Conservation (phyloP, 37 sponge, comb jelly and placozoan genomes). For the Corticium candelabrum region DNA sequence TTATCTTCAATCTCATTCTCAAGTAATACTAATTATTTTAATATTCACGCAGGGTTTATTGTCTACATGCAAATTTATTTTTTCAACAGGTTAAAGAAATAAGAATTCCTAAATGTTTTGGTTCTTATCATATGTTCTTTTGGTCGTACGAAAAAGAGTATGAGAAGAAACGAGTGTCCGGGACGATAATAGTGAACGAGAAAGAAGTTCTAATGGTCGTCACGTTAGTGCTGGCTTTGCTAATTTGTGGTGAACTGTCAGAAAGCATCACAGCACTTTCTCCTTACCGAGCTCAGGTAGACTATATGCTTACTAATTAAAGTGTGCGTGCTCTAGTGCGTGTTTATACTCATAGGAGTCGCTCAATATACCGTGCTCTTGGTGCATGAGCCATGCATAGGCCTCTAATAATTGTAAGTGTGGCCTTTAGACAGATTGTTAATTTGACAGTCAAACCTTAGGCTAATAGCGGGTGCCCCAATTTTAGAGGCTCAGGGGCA, state of each 20-base stretch:
- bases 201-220: not conserved
- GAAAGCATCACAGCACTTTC: not conserved
- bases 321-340: too few relatives aligned
- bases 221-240: not conserved
- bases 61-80: not conserved
- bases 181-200: too few relatives aligned
- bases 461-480: too few relatives aligned
- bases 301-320: too few relatives aligned
- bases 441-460: too few relatives aligned
- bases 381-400: too few relatives aligned
- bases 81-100: not conserved
- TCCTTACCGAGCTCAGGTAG: not conserved
- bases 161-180: too few relatives aligned
- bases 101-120: not conserved
- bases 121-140: not conserved
- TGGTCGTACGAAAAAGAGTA: not conserved
- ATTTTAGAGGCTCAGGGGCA: too few relatives aligned
- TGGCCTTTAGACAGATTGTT: too few relatives aligned
- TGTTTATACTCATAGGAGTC: too few relatives aligned
- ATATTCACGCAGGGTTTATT: not conserved
- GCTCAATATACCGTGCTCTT: too few relatives aligned
- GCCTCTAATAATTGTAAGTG: too few relatives aligned
- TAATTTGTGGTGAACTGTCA: not conserved
- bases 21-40: not conserved
- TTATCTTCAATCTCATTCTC: not conserved